phyloP scores from a whole-genome alignment of 2,797 vertebrate species.

The Syngnathus acus region DNA sequence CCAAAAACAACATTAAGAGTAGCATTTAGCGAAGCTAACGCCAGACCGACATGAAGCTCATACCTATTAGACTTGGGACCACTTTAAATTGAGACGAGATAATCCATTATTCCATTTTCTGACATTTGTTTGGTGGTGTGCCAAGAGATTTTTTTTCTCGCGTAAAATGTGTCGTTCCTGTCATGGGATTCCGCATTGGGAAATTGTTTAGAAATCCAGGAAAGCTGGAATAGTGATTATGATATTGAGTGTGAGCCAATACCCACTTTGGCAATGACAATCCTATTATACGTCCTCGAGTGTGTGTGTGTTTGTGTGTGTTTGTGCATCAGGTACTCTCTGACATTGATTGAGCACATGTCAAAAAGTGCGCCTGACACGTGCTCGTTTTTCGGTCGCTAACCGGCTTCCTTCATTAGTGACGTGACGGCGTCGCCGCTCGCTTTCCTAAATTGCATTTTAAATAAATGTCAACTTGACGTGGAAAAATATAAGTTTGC shows the following conservation, averaged over 20 bases:
- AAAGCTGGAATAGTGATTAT: not conserved
- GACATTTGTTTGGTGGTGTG: not conserved
- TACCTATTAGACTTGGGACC: too few relatives aligned
- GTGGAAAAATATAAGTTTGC: conserved; percentile 37
- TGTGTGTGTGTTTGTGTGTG: conserved; percentile 55
- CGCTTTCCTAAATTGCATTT: conserved; percentile 73
- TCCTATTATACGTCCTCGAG: conserved; percentile 20
- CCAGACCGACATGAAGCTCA: not conserved
- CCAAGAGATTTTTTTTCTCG: not conserved
- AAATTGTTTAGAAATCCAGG: not conserved
- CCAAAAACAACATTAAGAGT: not conserved
- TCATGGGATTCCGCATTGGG: not conserved
- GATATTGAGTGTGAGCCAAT: conserved; percentile 9
- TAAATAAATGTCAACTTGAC: conserved; percentile 74
- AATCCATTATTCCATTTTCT: not conserved
- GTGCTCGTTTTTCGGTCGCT: conserved; percentile 73
- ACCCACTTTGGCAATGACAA: conserved; percentile 31
- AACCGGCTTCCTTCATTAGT: conserved; percentile 71
- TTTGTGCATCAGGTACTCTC: conserved; percentile 62
- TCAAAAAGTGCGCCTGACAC: conserved; percentile 68
- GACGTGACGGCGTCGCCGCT: conserved; percentile 60
- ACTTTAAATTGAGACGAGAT: not conserved
- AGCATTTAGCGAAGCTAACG: not conserved
- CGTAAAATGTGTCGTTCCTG: not conserved
- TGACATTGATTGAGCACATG: conserved; percentile 74